A percentile compares a stretch with the other conserved stretches of the same genome.
Evolutionary conservation across 2,113 vertebrate species (phyloP).

Genomic region (Etheostoma cragini): DNA sequence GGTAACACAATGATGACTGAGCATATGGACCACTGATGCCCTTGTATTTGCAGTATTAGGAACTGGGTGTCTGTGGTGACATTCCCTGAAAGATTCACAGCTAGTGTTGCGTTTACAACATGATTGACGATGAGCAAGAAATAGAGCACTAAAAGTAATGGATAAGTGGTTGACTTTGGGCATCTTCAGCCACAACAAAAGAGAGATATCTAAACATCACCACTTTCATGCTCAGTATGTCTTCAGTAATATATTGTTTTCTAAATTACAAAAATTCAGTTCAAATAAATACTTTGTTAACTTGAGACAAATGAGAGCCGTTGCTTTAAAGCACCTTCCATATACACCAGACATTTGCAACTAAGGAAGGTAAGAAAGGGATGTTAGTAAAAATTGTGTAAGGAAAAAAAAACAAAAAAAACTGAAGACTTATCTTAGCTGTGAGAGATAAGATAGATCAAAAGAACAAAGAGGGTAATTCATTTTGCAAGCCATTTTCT

Average conservation of each 20-base stretch:
- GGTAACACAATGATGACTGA: too few species aligned
- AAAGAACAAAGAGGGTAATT: not conserved
- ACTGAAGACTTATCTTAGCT: not conserved
- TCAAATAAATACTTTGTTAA: not conserved
- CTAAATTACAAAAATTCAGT: not conserved
- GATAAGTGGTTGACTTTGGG: not conserved
- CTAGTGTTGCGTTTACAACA: too few species aligned
- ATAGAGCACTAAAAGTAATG: not conserved
- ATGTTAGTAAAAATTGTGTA: not conserved
- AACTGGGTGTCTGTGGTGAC: too few species aligned
- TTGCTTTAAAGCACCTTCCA: not conserved
- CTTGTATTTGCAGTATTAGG: too few species aligned
- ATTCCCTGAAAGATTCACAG: too few species aligned
- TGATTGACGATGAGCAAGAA: not conserved
- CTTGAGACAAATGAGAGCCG: not conserved
- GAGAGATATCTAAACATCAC: not conserved
- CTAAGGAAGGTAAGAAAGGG: not conserved
- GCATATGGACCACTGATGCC: too few species aligned
- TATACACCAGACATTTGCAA: not conserved
- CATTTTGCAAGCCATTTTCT: not conserved
- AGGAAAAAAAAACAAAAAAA: constrained; percentile 13
- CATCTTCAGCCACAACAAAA: not conserved
- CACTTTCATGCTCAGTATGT: not conserved
- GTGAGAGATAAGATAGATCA: constrained; percentile 14
- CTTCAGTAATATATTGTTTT: too few species aligned